A percentile compares a stretch with the other conserved stretches of the same genome.
Conservation (phyloP, 2,888 invertebrate genomes). For the Chrysopilus asiliformis region DNA sequence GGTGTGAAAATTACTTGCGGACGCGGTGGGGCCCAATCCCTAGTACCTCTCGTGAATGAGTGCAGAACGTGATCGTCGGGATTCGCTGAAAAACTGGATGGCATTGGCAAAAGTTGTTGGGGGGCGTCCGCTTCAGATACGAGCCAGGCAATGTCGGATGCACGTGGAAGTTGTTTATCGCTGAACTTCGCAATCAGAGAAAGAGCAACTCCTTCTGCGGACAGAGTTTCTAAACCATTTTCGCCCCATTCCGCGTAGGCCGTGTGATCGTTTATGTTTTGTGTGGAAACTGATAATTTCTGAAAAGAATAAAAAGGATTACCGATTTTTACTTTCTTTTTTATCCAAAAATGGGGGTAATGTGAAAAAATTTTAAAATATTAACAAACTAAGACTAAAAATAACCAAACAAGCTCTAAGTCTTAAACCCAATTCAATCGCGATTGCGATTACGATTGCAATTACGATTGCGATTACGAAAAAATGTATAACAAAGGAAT, state of each 20-base stretch:
- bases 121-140: conserved; percentile 67
- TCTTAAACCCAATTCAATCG: too few species aligned
- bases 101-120: conserved; percentile 61
- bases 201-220: conserved; percentile 68
- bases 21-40: conserved; percentile 74
- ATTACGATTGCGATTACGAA: too few species aligned
- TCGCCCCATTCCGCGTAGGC: conserved; percentile 26
- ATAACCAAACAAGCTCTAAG: too few species aligned
- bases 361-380: too few species aligned
- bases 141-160: conserved; percentile 67
- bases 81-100: conserved; percentile 50
- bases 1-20: conserved; percentile 70
- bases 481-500: too few species aligned
- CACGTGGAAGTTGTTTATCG: conserved; percentile 59
- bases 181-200: conserved; percentile 62
- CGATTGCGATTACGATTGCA: too few species aligned
- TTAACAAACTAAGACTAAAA: too few species aligned
- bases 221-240: conserved; percentile 39
- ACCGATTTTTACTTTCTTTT: too few species aligned
- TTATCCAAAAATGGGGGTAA: too few species aligned
- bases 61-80: conserved; percentile 44
- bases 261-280: conserved; percentile 18
- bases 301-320: too few species aligned
- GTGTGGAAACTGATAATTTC: conserved; percentile 4
- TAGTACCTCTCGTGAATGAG: conserved; percentile 52